Evolutionary conservation across 2,888 invertebrate genomes (phyloP).

Genomic region (Oligia strigilis): DNA sequence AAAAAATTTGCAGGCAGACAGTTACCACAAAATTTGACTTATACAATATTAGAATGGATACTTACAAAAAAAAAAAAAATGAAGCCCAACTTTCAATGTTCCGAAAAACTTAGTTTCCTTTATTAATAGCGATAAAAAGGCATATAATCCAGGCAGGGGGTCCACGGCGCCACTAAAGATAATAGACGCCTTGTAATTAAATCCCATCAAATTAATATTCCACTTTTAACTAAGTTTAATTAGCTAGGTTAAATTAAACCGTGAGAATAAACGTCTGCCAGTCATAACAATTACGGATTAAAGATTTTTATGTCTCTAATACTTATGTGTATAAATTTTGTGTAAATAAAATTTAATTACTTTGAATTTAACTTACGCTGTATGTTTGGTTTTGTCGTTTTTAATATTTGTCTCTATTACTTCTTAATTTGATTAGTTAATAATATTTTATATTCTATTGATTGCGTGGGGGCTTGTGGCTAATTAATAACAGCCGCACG

Average conservation of each 20-base stretch:
- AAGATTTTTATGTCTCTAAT: slow-evolving; percentile 60
- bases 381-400: slow-evolving; percentile 13
- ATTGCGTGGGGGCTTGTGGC: neutral
- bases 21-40: neutral
- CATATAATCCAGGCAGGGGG: slow-evolving; percentile 34
- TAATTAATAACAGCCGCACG: neutral
- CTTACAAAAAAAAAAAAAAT: neutral
- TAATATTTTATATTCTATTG: neutral
- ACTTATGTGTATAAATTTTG: slow-evolving; percentile 53
- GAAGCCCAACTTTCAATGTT: neutral
- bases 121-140: slow-evolving; percentile 21
- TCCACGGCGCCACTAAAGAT: slow-evolving; percentile 52
- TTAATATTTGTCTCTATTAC: neutral
- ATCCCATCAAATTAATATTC: slow-evolving; percentile 75
- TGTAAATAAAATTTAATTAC: slow-evolving; percentile 62
- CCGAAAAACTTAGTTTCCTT: slow-evolving; percentile 3
- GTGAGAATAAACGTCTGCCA: slow-evolving; percentile 76
- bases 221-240: slow-evolving; percentile 74
- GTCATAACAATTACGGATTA: slow-evolving; percentile 78
- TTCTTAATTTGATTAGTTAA: slow-evolving; percentile 4
- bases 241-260: slow-evolving; percentile 75
- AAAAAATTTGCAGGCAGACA: neutral
- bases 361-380: slow-evolving; percentile 29
- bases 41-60: neutral
- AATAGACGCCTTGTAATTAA: slow-evolving; percentile 63